Conservation (phyloP, 2,888 invertebrate species). For the Acanthacorydalis orientalis region DNA sequence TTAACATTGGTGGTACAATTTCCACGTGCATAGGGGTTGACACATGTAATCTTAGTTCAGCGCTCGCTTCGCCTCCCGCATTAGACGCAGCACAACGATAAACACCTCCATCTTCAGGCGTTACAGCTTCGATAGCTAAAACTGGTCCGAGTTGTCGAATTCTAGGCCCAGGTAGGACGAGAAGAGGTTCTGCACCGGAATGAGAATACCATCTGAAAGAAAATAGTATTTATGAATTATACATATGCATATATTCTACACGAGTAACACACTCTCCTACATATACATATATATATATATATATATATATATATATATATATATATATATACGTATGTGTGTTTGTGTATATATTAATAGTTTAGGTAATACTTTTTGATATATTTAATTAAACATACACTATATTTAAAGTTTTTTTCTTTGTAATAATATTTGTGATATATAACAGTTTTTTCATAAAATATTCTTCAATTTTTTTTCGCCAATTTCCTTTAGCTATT, state of each 20-base stretch:
- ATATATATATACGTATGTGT: too few species aligned
- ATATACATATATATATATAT: too few species aligned
- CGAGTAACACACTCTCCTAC: background rate
- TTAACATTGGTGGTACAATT: slow-evolving; percentile 44
- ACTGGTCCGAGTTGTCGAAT: slow-evolving; percentile 49
- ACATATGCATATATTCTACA: too few species aligned
- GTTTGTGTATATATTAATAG: too few species aligned
- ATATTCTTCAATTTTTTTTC: too few species aligned
- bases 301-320: too few species aligned
- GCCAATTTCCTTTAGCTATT: too few species aligned
- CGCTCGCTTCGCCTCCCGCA: slow-evolving; percentile 51
- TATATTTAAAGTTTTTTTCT: too few species aligned
- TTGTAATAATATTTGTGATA: too few species aligned
- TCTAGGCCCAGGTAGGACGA: slow-evolving; percentile 45
- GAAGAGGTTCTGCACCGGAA: slow-evolving; percentile 43
- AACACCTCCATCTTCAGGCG: slow-evolving; percentile 46
- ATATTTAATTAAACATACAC: too few species aligned
- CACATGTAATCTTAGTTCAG: slow-evolving; percentile 46
- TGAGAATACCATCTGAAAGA: slow-evolving; percentile 48
- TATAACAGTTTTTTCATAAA: too few species aligned
- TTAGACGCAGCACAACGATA: slow-evolving; percentile 54
- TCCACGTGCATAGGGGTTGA: slow-evolving; percentile 49
- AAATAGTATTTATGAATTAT: background rate
- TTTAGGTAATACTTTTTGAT: too few species aligned
- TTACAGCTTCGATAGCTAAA: slow-evolving; percentile 51